Evolutionary conservation across 2,888 invertebrate species (phyloP).

Genomic region (Phaonia tiefii): DNA sequence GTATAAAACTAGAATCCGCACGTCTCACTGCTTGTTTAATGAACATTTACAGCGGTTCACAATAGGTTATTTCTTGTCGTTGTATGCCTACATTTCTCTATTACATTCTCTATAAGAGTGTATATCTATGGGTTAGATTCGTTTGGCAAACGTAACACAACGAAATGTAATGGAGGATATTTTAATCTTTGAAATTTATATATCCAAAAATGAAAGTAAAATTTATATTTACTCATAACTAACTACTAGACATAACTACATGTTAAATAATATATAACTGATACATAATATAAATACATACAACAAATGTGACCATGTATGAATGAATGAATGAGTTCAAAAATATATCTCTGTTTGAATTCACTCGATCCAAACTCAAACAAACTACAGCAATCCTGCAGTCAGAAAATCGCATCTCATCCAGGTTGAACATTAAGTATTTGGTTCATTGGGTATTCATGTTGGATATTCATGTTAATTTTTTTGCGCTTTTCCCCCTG

Average conservation of each 20-base stretch:
- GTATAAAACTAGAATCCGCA: too few species aligned
- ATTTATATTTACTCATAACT: not conserved
- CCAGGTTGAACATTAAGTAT: conserved; percentile 65
- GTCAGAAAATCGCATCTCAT: conserved; percentile 3
- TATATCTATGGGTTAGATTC: too few species aligned
- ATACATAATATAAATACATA: not conserved
- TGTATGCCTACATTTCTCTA: too few species aligned
- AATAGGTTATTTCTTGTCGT: too few species aligned
- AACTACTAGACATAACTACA: not conserved
- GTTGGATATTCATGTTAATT: conserved; percentile 77
- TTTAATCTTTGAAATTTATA: conserved; percentile 32
- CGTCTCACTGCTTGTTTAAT: too few species aligned
- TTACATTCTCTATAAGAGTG: too few species aligned
- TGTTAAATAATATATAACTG: not conserved
- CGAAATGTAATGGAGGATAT: conserved; percentile 31
- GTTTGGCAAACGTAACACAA: conserved; percentile 23
- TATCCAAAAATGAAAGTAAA: conserved; percentile 30
- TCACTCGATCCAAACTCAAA: conserved; percentile 1
- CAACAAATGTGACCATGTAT: not conserved
- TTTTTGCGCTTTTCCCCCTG: conserved; percentile 47
- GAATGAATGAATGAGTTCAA: not conserved
- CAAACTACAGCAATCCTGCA: conserved; percentile 15
- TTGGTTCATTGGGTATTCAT: conserved; percentile 77
- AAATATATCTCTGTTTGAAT: not conserved
- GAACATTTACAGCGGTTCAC: too few species aligned